These are phyloP conservation scores for Thunnus maccoyii DNA, from an alignment of 2,113 vertebrate genomes.

Conservation along the genomic window DNA sequence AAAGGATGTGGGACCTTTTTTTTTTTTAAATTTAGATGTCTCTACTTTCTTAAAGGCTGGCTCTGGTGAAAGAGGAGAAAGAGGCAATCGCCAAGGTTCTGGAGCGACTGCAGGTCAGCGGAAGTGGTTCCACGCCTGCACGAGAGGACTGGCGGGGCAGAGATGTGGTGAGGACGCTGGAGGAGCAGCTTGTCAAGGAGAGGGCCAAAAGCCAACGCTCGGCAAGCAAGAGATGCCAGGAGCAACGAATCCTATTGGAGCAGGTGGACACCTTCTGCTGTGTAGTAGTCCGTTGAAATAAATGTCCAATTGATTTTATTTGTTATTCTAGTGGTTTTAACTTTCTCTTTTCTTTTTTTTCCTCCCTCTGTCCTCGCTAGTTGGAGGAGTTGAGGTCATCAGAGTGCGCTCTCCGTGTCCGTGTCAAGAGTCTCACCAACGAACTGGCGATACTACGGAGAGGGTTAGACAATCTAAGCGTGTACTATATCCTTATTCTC, in stretches of 20 bases:
- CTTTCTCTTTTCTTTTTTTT: background rate
- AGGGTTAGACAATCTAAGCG: constrained; percentile 84
- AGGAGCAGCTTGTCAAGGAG: constrained; percentile 90
- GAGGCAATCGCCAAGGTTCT: constrained; percentile 82
- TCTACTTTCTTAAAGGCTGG: constrained; percentile 80
- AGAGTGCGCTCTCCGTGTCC: constrained; percentile 86
- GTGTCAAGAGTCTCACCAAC: constrained; percentile 88
- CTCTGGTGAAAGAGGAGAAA: constrained; percentile 86
- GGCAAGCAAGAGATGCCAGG: constrained; percentile 84
- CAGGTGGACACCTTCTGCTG: constrained; percentile 81
- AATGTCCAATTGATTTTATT: background rate
- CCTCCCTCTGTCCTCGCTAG: constrained; percentile 65
- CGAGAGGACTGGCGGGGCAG: constrained; percentile 82
- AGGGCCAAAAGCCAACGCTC: constrained; percentile 84
- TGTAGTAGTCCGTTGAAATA: background rate
- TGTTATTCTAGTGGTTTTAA: background rate
- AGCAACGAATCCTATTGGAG: constrained; percentile 86
- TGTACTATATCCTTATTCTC: constrained; percentile 65
- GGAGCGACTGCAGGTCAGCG: constrained; percentile 78
- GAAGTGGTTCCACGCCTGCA: constrained; percentile 49
- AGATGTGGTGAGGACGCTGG: constrained; percentile 84
- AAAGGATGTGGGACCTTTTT: background rate
- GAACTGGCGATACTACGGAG: constrained; percentile 88
- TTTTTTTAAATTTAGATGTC: background rate
- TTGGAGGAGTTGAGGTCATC: constrained; percentile 89